Evolutionary conservation across 2,797 vertebrate genomes (phyloP), one percentile per base, ranked within the genome.

Genomic region (Hypotaenidia okinawae): DNA sequence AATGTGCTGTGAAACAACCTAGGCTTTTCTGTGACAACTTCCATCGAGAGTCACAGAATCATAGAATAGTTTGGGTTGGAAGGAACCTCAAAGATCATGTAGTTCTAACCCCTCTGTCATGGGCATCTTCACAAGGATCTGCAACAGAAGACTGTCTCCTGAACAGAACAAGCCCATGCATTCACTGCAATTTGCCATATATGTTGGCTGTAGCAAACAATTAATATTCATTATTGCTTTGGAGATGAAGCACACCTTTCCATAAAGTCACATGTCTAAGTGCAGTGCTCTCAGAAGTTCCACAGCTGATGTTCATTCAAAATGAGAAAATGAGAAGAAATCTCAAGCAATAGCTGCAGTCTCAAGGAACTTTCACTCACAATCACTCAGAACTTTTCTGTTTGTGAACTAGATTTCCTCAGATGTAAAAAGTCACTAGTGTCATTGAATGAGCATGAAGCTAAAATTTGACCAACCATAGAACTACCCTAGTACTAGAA

Each of bases 271-370:
- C 25, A 43, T 47, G 32, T 54, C 55, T 85, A 91, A 57, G 63
- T 91, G 57, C 52, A 90, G 35, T 16, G 77, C 52, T 86, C 80
- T 77, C 67, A 76, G 79, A 83, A 94, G 66, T 70, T 27, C 23
- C 83, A 92, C 52, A 93, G 80, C 61, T 91, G 77, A 90, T 58
- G 13, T 9, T 19, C 59, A 68, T 70, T 84, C 67, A 79, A 87
- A 94, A 72, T 54, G 28, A 94, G 66, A 63, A 94, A 94, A 91
- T 49, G 3, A 69, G 43, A 94, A 91, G 25, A 80, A 88, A 91
- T 81, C 69, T 91, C 84, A 94, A 72, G 58, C 37, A 90, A 91
- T 64, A 91, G 73, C 81, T 91, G 79, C 61, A 68, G 22, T 74
- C 67, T 90, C 59, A 93, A 93, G 43, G 30, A 95, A 84, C 58